phyloP scores from a whole-genome alignment of 1,140 invertebrate species.

The Musca vetustissima region DNA sequence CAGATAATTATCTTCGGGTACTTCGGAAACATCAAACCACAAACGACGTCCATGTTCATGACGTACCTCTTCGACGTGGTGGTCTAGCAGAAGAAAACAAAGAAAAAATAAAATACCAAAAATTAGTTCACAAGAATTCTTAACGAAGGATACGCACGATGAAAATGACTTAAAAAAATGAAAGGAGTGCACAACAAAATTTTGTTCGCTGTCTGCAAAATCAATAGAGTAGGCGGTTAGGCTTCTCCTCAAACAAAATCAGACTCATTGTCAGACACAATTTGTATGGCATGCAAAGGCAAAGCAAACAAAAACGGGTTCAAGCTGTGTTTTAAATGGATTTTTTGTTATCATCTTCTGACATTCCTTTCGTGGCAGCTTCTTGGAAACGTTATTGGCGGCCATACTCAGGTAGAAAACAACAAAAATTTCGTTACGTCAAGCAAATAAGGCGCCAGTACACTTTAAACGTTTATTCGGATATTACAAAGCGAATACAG shows the following conservation, averaged over 20 bases:
- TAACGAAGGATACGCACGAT: not conserved
- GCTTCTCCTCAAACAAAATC: not conserved
- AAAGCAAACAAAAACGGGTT: not conserved
- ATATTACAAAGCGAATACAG: too few relatives aligned
- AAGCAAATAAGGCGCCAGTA: constrained; percentile 2
- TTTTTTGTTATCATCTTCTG: not conserved
- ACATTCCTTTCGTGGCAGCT: not conserved
- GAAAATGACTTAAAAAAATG: not conserved
- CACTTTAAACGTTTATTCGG: not conserved
- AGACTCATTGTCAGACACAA: not conserved
- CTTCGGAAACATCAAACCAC: constrained; percentile 89
- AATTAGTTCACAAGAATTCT: not conserved
- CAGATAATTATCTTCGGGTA: constrained; percentile 75
- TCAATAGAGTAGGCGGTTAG: not conserved
- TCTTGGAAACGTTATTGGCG: not conserved
- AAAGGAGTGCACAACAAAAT: not conserved
- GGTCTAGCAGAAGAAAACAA: constrained; percentile 55
- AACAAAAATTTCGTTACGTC: constrained; percentile 8
- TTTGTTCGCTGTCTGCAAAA: too few relatives aligned
- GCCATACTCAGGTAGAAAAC: not conserved
- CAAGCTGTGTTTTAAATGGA: constrained; percentile 11
- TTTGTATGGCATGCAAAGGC: not conserved
- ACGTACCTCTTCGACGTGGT: constrained; percentile 70
- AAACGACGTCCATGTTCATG: constrained; percentile 83
- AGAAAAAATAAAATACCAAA: not conserved